Evolutionary conservation across 2,113 vertebrate species (phyloP), one percentile per base, ranked within the genome.

Genomic region (Tympanuchus pallidicinctus): DNA sequence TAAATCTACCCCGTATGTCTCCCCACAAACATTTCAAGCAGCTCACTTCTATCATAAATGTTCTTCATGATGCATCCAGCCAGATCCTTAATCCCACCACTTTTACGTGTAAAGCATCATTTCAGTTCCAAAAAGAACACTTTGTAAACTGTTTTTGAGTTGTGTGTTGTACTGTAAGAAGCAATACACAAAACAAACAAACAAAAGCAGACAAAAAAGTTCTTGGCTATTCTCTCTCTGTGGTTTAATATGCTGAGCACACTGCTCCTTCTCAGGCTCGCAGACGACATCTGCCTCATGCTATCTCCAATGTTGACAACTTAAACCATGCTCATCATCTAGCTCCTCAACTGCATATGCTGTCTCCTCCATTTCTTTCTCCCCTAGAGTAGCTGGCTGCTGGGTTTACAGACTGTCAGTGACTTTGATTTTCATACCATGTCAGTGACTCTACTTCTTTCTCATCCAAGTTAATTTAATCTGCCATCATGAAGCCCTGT

Each of bases 381-480:
- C 21, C 16, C n/a, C 7, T 32, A 15, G 10, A 43, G 21, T 34
- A 80, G 27, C 27, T 70, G 57, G n/a, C 13, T 80, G 30, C 75
- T 86, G 50, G 72, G 11, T 27, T 80, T 80, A 85, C 36, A 59
- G 22, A 32, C 6, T 2, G 2, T 24, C 32, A 76, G 22, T 30
- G 59, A 32, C 59, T 89, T 81, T 50, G 16, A 61, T 43, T 85
- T 89, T 78, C 77, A 4, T 67, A 22, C 47, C 43, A 36, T 86
- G 72, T 63, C 60, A 60, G 43, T 25, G 45, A 71, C 17, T 54
- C 5, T 81, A 71, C 73, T 93, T 90, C 19, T 42, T 88, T 15
- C 19, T 83, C 80, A 92, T 71, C 50, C 47, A 71, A 90, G 56
- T 71, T 74, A 80, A 86, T 83, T 83, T 88, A 88, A 90, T 63